Percentiles rank a stretch among this genome's conserved stretches.
Evolutionary conservation across 2,797 vertebrate genomes (phyloP).

Genomic region (Molossus molossus): DNA sequence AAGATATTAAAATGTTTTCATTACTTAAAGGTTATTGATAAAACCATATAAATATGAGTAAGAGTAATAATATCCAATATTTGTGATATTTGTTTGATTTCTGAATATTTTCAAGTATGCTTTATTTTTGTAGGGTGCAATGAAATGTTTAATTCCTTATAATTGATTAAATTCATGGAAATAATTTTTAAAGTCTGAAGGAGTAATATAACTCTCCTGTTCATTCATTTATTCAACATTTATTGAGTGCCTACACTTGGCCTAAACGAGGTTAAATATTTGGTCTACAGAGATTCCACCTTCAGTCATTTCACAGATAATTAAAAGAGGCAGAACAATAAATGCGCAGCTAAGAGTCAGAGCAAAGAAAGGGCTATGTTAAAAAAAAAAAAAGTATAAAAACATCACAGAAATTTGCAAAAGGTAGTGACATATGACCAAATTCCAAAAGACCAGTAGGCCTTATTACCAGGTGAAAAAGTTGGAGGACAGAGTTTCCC

Average conservation of each 20-base stretch:
- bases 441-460: not conserved
- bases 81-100: conserved; percentile 4
- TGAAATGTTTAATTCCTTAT: not conserved
- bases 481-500: not conserved
- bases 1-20: not conserved
- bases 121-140: not conserved
- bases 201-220: not conserved
- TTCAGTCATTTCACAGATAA: conserved; percentile 42
- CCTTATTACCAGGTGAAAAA: not conserved
- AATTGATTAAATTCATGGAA: conserved; percentile 34
- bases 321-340: conserved; percentile 42
- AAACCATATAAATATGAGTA: not conserved
- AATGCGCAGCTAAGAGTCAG: not conserved
- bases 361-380: not conserved
- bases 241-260: not conserved
- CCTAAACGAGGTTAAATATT: not conserved
- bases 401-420: not conserved
- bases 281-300: not conserved
- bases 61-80: not conserved
- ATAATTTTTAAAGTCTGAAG: conserved; percentile 48
- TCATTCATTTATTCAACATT: conserved; percentile 19
- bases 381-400: not conserved
- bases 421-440: not conserved
- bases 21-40: not conserved
- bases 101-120: not conserved